phyloP scores from a whole-genome alignment of 30 jellyfish, hydroid and myxozoan species.

The Clytia hemisphaerica region DNA sequence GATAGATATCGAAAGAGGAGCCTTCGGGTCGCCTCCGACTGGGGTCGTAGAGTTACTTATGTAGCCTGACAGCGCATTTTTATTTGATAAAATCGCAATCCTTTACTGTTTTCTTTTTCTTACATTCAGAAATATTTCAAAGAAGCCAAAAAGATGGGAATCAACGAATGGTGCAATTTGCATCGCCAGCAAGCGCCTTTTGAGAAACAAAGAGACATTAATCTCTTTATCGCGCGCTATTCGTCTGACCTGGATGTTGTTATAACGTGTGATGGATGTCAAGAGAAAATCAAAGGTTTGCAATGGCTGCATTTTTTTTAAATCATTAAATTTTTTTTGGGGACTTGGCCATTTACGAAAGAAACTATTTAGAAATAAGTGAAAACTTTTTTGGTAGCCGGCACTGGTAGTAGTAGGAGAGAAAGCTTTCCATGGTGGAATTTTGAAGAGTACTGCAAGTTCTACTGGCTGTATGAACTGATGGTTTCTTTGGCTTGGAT shows the following conservation, averaged over 20 bases:
- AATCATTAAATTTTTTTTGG: background rate
- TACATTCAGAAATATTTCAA: conserved; percentile 46
- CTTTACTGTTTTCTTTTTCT: too few species aligned
- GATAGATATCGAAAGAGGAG: too few species aligned
- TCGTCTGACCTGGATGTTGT: conserved; percentile 71
- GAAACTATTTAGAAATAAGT: too few species aligned
- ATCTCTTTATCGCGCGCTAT: conserved; percentile 77
- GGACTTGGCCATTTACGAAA: background rate
- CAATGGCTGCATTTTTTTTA: background rate
- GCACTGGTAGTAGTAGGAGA: too few species aligned
- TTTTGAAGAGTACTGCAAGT: too few species aligned
- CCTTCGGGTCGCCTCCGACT: too few species aligned
- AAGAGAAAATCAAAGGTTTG: conserved; percentile 20
- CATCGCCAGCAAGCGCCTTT: conserved; percentile 50
- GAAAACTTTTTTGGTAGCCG: too few species aligned
- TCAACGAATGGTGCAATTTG: conserved; percentile 58
- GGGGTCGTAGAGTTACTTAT: too few species aligned
- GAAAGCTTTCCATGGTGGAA: too few species aligned
- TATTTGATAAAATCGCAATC: too few species aligned
- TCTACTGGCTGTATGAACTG: background rate
- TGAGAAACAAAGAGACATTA: conserved; percentile 68
- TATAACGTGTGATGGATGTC: conserved; percentile 90
- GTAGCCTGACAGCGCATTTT: too few species aligned
- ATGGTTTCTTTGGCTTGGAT: background rate
- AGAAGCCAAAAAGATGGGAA: conserved; percentile 48